These are phyloP conservation scores for Tenualosa ilisha DNA, from an alignment of 2,797 vertebrate genomes.

Conservation along the genomic window DNA sequence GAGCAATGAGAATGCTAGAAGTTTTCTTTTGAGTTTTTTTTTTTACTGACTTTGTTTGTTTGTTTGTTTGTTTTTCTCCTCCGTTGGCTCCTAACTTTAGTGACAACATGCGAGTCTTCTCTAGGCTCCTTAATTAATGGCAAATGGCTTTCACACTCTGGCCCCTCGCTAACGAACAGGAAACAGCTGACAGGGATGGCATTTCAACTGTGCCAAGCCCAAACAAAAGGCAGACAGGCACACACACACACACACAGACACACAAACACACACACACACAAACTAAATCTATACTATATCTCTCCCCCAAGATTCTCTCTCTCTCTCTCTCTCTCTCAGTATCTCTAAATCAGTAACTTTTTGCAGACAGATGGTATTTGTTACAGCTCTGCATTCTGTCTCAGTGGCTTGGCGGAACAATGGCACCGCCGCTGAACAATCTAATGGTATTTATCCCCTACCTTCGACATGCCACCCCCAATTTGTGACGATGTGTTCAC, in stretches of 20 bases:
- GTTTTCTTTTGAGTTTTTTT: not conserved
- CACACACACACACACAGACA: not conserved
- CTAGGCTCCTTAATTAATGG: conserved; percentile 14
- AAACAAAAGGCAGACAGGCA: conserved; percentile 37
- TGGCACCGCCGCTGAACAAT: not conserved
- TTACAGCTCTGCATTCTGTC: not conserved
- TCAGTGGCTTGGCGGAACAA: conserved; percentile 1
- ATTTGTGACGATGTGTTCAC: not conserved
- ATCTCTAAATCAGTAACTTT: conserved; percentile 9
- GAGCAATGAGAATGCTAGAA: not conserved
- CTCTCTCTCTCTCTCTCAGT: not conserved
- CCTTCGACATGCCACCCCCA: not conserved
- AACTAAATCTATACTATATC: not conserved
- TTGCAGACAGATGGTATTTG: conserved; percentile 20
- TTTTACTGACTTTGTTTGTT: not conserved
- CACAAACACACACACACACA: not conserved
- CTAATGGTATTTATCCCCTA: not conserved
- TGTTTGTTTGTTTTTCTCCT: not conserved
- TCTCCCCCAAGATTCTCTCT: not conserved
- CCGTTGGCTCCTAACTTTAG: not conserved
- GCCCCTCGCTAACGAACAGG: not conserved
- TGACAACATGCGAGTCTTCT: not conserved
- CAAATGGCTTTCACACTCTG: not conserved
- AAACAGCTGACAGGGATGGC: conserved; percentile 42
- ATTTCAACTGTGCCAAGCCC: conserved; percentile 47